Evolutionary conservation across 2,797 vertebrate genomes (phyloP).

Genomic region (Alosa sapidissima): DNA sequence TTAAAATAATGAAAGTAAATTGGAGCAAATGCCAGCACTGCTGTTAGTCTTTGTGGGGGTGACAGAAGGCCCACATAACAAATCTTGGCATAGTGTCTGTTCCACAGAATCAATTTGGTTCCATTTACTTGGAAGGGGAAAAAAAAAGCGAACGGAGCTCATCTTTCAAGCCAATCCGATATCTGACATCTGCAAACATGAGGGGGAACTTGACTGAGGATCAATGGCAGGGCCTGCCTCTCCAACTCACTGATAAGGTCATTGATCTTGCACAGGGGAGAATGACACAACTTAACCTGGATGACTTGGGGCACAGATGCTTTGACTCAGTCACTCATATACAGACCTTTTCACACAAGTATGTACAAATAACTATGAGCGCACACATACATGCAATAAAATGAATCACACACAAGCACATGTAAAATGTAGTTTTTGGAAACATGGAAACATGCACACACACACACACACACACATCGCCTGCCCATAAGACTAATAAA

Average conservation of each 20-base stretch:
- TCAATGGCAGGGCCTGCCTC: slow-evolving; percentile 54
- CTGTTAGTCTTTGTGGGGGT: background rate
- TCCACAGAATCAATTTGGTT: slow-evolving; percentile 66
- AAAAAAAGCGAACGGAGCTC: slow-evolving; percentile 54
- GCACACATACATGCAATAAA: background rate
- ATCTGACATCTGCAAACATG: slow-evolving; percentile 75
- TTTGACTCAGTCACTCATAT: slow-evolving; percentile 37
- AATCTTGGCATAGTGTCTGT: slow-evolving; percentile 55
- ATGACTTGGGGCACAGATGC: slow-evolving; percentile 42
- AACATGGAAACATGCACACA: slow-evolving; percentile 32
- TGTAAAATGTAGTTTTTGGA: background rate
- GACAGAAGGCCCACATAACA: slow-evolving; percentile 64
- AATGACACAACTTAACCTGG: slow-evolving; percentile 51
- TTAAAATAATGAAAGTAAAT: background rate
- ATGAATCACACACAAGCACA: background rate
- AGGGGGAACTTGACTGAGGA: slow-evolving; percentile 68
- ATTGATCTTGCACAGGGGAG: slow-evolving; percentile 57
- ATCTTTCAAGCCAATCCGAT: slow-evolving; percentile 72
- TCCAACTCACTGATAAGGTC: slow-evolving; percentile 55
- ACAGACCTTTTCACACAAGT: slow-evolving; percentile 18
- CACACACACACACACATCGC: background rate
- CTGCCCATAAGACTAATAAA: slow-evolving; percentile 1
- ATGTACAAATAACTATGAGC: background rate
- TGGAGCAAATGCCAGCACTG: background rate
- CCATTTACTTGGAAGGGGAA: slow-evolving; percentile 44